A percentile compares a stretch with the other conserved stretches of the same genome.
phyloP scores from a whole-genome alignment of 2,888 invertebrate genomes.

The Ennomos fuscantarius region DNA sequence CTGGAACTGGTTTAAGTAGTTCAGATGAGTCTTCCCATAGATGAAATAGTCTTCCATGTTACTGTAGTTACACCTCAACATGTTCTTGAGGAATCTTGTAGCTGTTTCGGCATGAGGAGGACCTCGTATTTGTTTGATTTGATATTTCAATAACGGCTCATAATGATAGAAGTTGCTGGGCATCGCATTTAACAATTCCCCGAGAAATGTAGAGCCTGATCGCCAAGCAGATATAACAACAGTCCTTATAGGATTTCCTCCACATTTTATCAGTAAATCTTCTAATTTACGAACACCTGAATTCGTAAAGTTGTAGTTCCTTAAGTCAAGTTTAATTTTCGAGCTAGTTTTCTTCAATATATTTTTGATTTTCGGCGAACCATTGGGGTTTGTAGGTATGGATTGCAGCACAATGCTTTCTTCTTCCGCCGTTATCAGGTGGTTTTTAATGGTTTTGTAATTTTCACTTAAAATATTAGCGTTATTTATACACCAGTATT shows the following conservation, averaged over 20 bases:
- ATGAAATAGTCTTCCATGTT: slow-evolving; percentile 90
- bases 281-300: slow-evolving; percentile 82
- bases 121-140: slow-evolving; percentile 92
- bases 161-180: slow-evolving; percentile 96
- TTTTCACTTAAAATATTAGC: slow-evolving; percentile 74
- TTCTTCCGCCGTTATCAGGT: slow-evolving; percentile 86
- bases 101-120: slow-evolving; percentile 89
- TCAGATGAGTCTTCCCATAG: slow-evolving; percentile 90
- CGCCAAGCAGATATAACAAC: slow-evolving; percentile 94
- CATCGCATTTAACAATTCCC: slow-evolving; percentile 92
- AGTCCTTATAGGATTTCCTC: slow-evolving; percentile 91
- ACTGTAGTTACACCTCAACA: slow-evolving; percentile 91
- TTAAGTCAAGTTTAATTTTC: slow-evolving; percentile 70
- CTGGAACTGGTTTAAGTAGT: slow-evolving; percentile 87
- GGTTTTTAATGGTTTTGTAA: slow-evolving; percentile 70
- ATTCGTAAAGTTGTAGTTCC: slow-evolving; percentile 65
- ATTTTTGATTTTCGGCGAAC: slow-evolving; percentile 66
- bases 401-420: slow-evolving; percentile 59
- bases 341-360: slow-evolving; percentile 67
- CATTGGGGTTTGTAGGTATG: slow-evolving; percentile 65
- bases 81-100: slow-evolving; percentile 87
- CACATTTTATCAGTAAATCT: slow-evolving; percentile 88
- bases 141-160: slow-evolving; percentile 93
- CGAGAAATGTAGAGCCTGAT: slow-evolving; percentile 95
- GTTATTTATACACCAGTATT: slow-evolving; percentile 82